A percentile compares a stretch with the other conserved stretches of the same genome.
Evolutionary conservation across 2,113 vertebrate species (phyloP).

Genomic region (Prunella himalayana): DNA sequence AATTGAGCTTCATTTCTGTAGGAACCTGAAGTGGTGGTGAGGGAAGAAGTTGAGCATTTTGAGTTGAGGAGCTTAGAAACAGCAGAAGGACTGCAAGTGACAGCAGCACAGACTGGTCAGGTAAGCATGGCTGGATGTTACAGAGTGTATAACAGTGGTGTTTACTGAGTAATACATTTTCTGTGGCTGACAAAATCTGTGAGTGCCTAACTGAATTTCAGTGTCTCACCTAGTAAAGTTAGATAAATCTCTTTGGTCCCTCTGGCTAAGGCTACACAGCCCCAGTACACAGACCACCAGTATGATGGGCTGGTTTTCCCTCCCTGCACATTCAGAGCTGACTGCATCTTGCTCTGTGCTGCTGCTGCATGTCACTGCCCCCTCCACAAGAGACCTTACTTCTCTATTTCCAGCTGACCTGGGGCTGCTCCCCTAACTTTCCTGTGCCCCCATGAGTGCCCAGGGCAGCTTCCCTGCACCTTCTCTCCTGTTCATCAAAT

Average conservation of each 20-base stretch:
- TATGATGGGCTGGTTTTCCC: neutral
- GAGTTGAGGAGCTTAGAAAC: neutral
- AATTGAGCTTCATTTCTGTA: neutral
- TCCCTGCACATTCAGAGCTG: neutral
- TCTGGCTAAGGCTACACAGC: neutral
- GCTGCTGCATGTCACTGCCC: neutral
- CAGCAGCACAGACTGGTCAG: neutral
- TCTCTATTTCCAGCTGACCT: neutral
- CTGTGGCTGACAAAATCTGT: neutral
- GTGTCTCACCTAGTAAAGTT: neutral
- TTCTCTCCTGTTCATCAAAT: neutral
- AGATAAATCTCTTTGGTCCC: neutral
- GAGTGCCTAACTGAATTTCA: accelerated
- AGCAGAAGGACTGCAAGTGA: neutral
- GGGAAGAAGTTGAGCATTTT: neutral
- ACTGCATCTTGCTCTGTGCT: neutral
- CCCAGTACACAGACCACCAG: neutral
- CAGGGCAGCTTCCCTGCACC: neutral
- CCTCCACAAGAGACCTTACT: neutral
- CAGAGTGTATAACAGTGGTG: neutral
- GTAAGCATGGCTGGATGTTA: neutral
- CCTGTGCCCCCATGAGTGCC: neutral
- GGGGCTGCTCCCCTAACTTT: neutral
- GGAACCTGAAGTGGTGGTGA: neutral
- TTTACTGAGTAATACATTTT: neutral